A percentile compares a stretch with the other conserved stretches of the same genome.
phyloP scores from a whole-genome alignment of 92 coral and sea anemone species.

The Blastomussa wellsi region DNA sequence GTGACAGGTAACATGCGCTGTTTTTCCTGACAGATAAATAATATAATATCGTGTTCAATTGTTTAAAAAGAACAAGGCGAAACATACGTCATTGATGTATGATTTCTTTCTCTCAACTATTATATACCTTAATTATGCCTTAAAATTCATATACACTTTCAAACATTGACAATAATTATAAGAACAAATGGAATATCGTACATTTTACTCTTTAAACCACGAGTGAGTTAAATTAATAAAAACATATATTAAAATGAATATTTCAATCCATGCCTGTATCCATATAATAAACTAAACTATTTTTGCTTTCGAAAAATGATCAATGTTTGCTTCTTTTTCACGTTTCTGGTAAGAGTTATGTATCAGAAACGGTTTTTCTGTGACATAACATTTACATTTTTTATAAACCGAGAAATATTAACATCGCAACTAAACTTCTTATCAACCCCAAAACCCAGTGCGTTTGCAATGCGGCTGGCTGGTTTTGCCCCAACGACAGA shows the following conservation, averaged over 20 bases:
- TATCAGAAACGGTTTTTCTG: background rate
- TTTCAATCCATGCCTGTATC: slow-evolving; percentile 25
- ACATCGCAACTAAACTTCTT: background rate
- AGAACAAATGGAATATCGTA: slow-evolving; percentile 25
- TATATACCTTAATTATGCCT: background rate
- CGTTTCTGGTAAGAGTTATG: too few relatives aligned
- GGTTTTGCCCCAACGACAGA: too few relatives aligned
- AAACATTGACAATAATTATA: slow-evolving; percentile 27
- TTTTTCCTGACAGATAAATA: slow-evolving; percentile 10
- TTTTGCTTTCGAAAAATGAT: background rate
- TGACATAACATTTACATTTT: background rate
- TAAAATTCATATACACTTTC: slow-evolving; percentile 1
- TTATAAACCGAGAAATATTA: background rate
- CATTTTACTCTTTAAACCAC: slow-evolving; percentile 17
- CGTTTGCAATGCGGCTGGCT: too few relatives aligned
- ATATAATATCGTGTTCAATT: background rate
- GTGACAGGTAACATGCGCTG: background rate
- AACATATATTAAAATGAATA: slow-evolving; percentile 34
- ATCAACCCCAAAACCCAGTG: background rate
- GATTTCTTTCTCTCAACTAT: background rate
- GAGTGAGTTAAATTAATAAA: slow-evolving; percentile 27
- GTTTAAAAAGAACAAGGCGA: background rate
- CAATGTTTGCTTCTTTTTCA: background rate
- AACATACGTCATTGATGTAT: background rate
- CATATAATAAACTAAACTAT: slow-evolving; percentile 34